Conservation (phyloP, 2,888 invertebrate species). For the Mylabris sibirica region DNA sequence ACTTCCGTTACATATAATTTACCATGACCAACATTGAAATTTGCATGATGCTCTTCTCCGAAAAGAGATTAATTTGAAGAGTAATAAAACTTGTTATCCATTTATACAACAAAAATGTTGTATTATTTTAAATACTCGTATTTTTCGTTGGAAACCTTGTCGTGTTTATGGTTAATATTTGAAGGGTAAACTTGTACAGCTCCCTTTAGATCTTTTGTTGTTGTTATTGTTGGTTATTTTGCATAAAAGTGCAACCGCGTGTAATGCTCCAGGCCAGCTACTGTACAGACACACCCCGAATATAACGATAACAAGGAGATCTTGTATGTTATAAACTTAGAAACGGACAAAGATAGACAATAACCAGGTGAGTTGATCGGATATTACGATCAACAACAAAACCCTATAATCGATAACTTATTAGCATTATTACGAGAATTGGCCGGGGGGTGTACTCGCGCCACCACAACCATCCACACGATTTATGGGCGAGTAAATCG, state of each 20-base stretch:
- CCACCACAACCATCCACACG: constrained; percentile 33
- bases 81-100: background rate
- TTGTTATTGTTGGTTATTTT: constrained; percentile 41
- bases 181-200: background rate
- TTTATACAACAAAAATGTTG: background rate
- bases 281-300: constrained; percentile 54
- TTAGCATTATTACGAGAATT: constrained; percentile 55
- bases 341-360: constrained; percentile 44
- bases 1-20: constrained; percentile 19
- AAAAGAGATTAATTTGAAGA: background rate
- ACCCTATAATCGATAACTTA: constrained; percentile 55
- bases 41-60: constrained; percentile 11
- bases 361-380: constrained; percentile 49
- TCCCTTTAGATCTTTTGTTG: background rate
- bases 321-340: constrained; percentile 32
- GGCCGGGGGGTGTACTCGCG: constrained; percentile 42
- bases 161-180: background rate
- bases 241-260: constrained; percentile 54
- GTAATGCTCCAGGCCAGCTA: constrained; percentile 52
- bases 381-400: constrained; percentile 48
- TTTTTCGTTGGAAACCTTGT: background rate
- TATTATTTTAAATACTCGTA: background rate
- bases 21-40: constrained; percentile 1
- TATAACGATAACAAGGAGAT: constrained; percentile 42
- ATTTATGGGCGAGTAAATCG: constrained; percentile 22